Evolutionary conservation across 1,140 invertebrate species (phyloP).

Genomic region (Rhysida immarginata): DNA sequence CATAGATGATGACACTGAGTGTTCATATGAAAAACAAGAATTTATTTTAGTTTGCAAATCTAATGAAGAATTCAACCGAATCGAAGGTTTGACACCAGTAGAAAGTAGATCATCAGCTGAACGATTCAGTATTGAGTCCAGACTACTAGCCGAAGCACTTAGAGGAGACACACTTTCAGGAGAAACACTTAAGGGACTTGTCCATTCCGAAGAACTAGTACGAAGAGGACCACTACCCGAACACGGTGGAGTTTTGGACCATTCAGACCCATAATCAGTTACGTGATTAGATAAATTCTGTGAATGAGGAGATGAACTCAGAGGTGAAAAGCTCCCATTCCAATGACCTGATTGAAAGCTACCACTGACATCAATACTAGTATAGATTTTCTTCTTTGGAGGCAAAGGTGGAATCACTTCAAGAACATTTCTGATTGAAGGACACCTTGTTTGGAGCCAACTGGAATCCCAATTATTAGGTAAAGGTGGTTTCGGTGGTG

Average conservation of each 20-base stretch:
- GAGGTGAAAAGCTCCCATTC: constrained; percentile 1
- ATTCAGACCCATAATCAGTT: too few relatives aligned
- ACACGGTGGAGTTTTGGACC: background rate
- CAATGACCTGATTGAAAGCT: background rate
- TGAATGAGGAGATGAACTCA: background rate
- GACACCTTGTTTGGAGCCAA: constrained; percentile 5
- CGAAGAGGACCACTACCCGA: constrained; percentile 8
- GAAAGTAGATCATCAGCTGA: constrained; percentile 45
- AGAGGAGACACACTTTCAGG: constrained; percentile 15
- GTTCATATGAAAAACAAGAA: background rate
- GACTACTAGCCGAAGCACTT: constrained; percentile 47
- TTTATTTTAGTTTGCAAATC: background rate
- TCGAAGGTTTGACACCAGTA: background rate
- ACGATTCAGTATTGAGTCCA: constrained; percentile 68
- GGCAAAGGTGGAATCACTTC: constrained; percentile 5
- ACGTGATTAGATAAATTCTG: background rate
- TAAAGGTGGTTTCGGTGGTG: constrained; percentile 75
- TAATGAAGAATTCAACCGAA: too few relatives aligned
- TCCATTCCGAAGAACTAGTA: constrained; percentile 12
- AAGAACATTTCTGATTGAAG: background rate
- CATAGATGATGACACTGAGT: background rate
- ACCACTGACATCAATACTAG: background rate
- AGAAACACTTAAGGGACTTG: constrained; percentile 13
- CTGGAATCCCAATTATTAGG: constrained; percentile 44
- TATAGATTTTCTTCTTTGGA: background rate